Evolutionary conservation across 2,797 vertebrate genomes (phyloP), one percentile per base, ranked within the genome.

Genomic region (Enteromius paludinosus): DNA sequence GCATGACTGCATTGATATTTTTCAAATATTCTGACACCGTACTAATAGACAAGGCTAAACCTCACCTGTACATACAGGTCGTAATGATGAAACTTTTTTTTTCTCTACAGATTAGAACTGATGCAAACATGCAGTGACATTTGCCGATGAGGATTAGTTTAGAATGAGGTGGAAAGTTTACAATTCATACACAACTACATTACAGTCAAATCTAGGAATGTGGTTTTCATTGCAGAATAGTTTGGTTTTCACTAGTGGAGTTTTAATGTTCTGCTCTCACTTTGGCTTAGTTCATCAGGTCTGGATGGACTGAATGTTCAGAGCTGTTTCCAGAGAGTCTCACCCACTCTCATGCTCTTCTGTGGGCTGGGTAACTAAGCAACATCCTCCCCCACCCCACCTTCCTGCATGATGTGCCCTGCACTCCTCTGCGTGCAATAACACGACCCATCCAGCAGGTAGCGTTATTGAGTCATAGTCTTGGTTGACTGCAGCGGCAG

Each of bases 401-500:
- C 83, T 80, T 78, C 43, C 79, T 43, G 35, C 20, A 38, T 23
- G 80, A 69, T 82, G 74, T 69, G 69, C 68, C 84, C 71, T 59
- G 81, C 78, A 81, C 72, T 82, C 15, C 75, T 73, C 56, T 28
- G 38, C 15, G 47, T 66, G 89, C 84, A 90, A 28, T 84, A 15
- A 79, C 82, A 25, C 6, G 0, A n/a, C 1, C 4, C 47, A 12
- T 28, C 92, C 93, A 87, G 89, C 65, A 90, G 92, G 88, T 78
- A 92, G 86, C 92, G 65, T 90, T 89, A 81, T 88, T 86, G 74
- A 71, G 86, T 81, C 38, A 68, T 30, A 78, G 83, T 68, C 30
- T 59, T 82, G 33, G 15, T 1, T 14, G 28, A 49, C 45, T 74
- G 54, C 61, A 65, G 72, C 30, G 2, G 14, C 5, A 12, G 17